Evolutionary conservation across 2,797 vertebrate species (phyloP).

Genomic region (Bovichtus diacanthus): DNA sequence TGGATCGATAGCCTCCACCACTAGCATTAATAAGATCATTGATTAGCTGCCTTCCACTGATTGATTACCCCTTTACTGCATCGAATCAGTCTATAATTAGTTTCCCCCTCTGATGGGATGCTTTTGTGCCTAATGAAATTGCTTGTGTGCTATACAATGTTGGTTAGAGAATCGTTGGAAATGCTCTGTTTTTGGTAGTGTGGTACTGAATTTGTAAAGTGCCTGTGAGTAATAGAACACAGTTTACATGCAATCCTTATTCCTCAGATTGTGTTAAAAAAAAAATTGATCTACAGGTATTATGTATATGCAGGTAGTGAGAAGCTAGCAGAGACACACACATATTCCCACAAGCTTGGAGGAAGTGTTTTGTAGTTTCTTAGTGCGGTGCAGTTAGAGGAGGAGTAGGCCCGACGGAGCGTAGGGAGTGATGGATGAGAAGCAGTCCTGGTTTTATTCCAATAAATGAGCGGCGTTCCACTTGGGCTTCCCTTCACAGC

Average conservation of each 20-base stretch:
- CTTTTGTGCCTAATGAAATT: conserved; percentile 71
- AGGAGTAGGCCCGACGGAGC: conserved; percentile 60
- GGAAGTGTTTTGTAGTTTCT: conserved; percentile 54
- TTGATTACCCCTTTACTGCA: conserved; percentile 78
- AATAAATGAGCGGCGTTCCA: conserved; percentile 85
- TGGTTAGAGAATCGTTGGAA: conserved; percentile 31
- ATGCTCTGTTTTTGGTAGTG: conserved; percentile 12
- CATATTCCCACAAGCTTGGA: conserved; percentile 37
- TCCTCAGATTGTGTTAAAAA: conserved; percentile 1
- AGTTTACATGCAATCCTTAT: not conserved
- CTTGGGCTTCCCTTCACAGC: conserved; percentile 81
- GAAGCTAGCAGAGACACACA: conserved; percentile 16
- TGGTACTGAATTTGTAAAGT: conserved; percentile 13
- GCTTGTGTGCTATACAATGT: conserved; percentile 40
- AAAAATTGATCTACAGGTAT: not conserved
- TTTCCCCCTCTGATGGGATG: conserved; percentile 57
- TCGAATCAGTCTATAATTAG: conserved; percentile 76
- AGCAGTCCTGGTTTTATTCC: conserved; percentile 78
- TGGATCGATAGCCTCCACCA: conserved; percentile 77
- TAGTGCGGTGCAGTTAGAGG: conserved; percentile 62
- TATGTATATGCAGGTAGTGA: conserved; percentile 10
- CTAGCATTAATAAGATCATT: conserved; percentile 84
- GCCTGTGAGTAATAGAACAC: not conserved
- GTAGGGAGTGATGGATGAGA: conserved; percentile 83
- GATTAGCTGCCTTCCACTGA: conserved; percentile 83